A percentile compares a stretch with the other conserved stretches of the same genome.
These are phyloP conservation scores for Philypnodon macrostomus DNA, from an alignment of 2,797 vertebrate species.

Conservation along the genomic window DNA sequence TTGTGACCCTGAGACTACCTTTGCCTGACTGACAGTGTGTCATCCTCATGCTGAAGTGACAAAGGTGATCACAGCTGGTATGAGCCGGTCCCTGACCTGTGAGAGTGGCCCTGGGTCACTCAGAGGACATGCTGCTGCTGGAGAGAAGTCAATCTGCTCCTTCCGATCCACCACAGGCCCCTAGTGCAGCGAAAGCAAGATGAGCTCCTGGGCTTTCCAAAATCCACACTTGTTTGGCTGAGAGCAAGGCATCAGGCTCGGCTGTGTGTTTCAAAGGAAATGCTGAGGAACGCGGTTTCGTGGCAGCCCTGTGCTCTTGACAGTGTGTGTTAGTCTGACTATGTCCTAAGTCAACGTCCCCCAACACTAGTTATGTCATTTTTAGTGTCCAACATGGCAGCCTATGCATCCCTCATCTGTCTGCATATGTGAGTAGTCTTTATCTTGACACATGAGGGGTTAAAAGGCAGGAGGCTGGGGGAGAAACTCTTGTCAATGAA, in stretches of 20 bases:
- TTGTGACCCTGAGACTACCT: no score
- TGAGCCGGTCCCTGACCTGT: conserved; percentile 51
- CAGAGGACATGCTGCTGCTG: conserved; percentile 54
- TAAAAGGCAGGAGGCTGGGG: conserved; percentile 50
- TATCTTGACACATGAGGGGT: conserved; percentile 31
- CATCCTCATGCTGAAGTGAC: conserved; percentile 11
- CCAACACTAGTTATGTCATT: conserved; percentile 68
- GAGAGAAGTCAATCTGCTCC: conserved; percentile 65
- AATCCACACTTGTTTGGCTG: conserved; percentile 66
- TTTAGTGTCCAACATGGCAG: conserved; percentile 55
- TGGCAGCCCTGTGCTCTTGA: conserved; percentile 58
- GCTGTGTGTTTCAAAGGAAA: conserved; percentile 71
- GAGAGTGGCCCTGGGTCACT: conserved; percentile 50
- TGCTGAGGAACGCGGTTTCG: conserved; percentile 76
- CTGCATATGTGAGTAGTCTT: conserved; percentile 17
- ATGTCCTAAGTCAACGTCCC: conserved; percentile 47
- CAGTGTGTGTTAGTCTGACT: conserved; percentile 42
- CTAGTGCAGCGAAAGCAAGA: conserved; percentile 68
- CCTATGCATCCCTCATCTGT: conserved; percentile 29
- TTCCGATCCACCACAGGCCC: conserved; percentile 53
- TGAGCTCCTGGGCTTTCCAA: conserved; percentile 68
- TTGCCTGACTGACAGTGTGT: not conserved
- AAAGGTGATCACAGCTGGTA: conserved; percentile 42
- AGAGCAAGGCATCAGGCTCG: conserved; percentile 54
- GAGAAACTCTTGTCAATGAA: conserved; percentile 53